Base-by-base conservation (phyloP, 2,888 invertebrate genomes). In the Lycocerus yunnanus region DNA sequence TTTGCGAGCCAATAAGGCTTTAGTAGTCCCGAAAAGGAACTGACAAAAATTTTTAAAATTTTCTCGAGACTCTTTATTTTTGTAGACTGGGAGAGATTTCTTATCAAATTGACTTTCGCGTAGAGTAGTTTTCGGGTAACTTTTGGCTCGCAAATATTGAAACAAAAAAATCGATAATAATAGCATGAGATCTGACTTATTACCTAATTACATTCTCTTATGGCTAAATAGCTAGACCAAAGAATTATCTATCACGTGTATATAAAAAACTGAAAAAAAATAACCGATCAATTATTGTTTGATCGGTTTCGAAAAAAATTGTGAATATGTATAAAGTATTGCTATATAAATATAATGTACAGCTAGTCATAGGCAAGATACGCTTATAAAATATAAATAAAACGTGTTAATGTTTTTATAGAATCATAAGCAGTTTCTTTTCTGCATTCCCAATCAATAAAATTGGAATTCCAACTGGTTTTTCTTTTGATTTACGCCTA, bases 371-470 rank as follows among this genome's bases (percentile, higher is more conserved):
- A 87, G 87, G 86, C 84, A 85, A 85, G 84, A 86, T 87, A 87
- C 87, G 87, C 87, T 87, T 87, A 87, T 84, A 85, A 86, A 85
- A 84, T 84, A 85, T 85, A 79, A 86, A 86, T 86, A 86, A 87
- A 86, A 85, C 85, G 86, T 86, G 87, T 87, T 87, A 87, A 86
- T 87, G 87, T 87, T 87, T 87, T 87, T 87, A 87, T 87, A 87
- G 86, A 86, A 87, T 85, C 82, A 86, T 85, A 82, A 78, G 79
- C 85, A 81, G 86, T 86, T 86, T 86, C 83, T 82, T 85, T 86
- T 80, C 79, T 77, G 76, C 71, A 76, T 73, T 73, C 76, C 73
- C 68, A 67, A 73, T 73, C 73, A 73, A 76, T 73, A 73, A 76
- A 76, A 73, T 73, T 73, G 71, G 70, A 76, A 76, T 66, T 73